Evolutionary conservation across 2,888 invertebrate species (phyloP).

Genomic region (Heliconius charithonia): DNA sequence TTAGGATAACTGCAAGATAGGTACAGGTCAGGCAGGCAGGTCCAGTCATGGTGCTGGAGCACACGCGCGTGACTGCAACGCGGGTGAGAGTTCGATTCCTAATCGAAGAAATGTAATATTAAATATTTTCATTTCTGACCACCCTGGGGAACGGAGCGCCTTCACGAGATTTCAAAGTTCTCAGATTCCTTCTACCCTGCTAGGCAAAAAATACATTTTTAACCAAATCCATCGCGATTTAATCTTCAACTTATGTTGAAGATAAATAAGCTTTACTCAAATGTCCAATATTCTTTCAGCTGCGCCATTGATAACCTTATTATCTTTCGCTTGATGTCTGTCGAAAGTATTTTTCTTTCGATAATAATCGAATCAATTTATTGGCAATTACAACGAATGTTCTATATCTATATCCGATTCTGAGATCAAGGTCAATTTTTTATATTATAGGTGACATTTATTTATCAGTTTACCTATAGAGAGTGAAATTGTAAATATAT

Average conservation of each 20-base stretch:
- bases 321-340: slow-evolving; percentile 8
- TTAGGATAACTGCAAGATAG: too few relatives aligned
- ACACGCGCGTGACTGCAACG: too few relatives aligned
- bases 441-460: slow-evolving; percentile 39
- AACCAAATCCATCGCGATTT: not conserved
- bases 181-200: too few relatives aligned
- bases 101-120: too few relatives aligned
- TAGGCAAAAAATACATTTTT: too few relatives aligned
- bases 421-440: slow-evolving; percentile 34
- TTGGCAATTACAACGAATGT: slow-evolving; percentile 16
- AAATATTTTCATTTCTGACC: too few relatives aligned
- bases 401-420: slow-evolving; percentile 25
- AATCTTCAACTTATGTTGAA: not conserved
- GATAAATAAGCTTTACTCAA: not conserved
- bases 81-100: too few relatives aligned
- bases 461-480: not conserved
- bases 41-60: too few relatives aligned
- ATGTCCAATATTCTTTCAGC: slow-evolving; percentile 2
- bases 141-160: not conserved
- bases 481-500: too few relatives aligned
- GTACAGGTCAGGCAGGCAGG: too few relatives aligned
- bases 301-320: slow-evolving; percentile 24
- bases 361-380: slow-evolving; percentile 23
- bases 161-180: not conserved
- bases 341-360: slow-evolving; percentile 30